Evolutionary conservation across 2,113 vertebrate genomes (phyloP), one percentile per base, ranked within the genome.

Genomic region (Dunckerocampus dactyliophorus): DNA sequence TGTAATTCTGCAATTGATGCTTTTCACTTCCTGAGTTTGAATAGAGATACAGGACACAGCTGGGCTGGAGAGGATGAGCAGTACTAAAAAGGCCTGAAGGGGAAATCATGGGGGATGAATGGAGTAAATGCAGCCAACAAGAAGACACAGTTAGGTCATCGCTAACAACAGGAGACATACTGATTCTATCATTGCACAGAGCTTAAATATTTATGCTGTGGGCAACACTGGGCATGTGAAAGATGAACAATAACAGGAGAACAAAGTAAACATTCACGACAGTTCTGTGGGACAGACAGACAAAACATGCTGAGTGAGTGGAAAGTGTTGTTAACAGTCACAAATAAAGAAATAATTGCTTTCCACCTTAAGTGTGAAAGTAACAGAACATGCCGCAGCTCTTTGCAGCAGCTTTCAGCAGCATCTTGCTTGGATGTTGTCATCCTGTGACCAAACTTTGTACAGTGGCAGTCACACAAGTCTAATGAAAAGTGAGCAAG

Each of bases 171-270:
- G 45, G 14, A 20, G 48, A 65, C 39, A 15, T 48, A 4, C 10
- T 24, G 54, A 17, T 53, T 39, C 8, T 52, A 62, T 24, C 6
- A 8, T 12, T 49, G 10, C 12, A 24, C n/a, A 62, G 7, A 77
- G 43, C 39, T 45, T 17, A 54, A 70, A 48, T 34, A 65, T 16
- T 65, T 62, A 76, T 69, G 54, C 58, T 50, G 15, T 64, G 47
- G 47, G 47, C 64, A 56, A 47, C 37, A 37, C 10, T 6, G 28
- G 45, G 34, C 21, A 52, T 62, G 56, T 8, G 34, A 16, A 15
- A 24, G 17, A 55, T 2, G 17, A 8, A 39, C 37, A 17, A 17
- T 31, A 53, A 2, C 28, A 31, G 22, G 17, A 53, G 22, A 56
- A 5, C 37, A 42, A 45, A 24, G 42, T 46, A 24, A 22, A 67